phyloP scores from a whole-genome alignment of 2,797 vertebrate species.

The Peromyscus nudipes region DNA sequence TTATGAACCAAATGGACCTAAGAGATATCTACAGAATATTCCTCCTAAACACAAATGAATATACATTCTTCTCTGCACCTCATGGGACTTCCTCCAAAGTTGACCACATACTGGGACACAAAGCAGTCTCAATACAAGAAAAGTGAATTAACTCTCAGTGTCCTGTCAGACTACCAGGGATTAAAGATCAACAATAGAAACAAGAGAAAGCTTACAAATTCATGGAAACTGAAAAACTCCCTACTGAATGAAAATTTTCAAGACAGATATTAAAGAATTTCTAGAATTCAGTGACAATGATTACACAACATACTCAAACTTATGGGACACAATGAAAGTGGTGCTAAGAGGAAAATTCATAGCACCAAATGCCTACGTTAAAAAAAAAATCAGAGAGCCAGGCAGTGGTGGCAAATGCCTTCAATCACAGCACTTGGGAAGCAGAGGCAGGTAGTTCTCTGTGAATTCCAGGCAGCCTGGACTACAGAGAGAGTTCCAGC shows the following conservation, averaged over 20 bases:
- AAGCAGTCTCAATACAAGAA: neutral
- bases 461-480: neutral
- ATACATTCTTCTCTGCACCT: too few species aligned
- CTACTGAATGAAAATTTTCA: neutral
- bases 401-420: neutral
- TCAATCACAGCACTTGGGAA: neutral
- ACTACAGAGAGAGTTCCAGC: neutral
- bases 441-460: neutral
- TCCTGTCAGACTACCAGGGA: neutral
- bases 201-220: neutral
- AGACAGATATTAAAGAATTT: neutral
- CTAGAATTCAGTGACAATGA: neutral
- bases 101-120: neutral
- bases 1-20: too few species aligned
- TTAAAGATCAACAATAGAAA: neutral
- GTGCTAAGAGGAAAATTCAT: neutral
- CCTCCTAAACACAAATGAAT: too few species aligned
- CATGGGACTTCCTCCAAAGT: too few species aligned
- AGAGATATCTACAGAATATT: too few species aligned
- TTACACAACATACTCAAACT: neutral
- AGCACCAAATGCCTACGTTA: neutral
- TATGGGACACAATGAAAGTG: neutral
- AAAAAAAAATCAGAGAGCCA: neutral
- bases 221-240: neutral
- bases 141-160: neutral